These are phyloP conservation scores for Pilophorus perplexus DNA, from an alignment of 2,888 invertebrate species.

Conservation along the genomic window DNA sequence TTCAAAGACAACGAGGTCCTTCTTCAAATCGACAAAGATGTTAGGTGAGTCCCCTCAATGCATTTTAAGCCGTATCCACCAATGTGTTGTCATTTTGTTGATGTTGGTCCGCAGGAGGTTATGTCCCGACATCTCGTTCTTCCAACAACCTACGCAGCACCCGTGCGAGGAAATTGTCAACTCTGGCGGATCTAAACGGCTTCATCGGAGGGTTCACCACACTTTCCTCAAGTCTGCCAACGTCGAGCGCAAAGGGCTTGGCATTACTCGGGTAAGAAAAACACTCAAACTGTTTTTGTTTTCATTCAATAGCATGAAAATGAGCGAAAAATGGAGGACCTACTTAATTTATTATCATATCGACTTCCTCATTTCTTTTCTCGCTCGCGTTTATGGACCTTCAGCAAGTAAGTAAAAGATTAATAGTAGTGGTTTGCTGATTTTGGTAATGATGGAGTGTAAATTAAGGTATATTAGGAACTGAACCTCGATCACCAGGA, in stretches of 20 bases:
- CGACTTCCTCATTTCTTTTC: not conserved
- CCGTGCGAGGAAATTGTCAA: conserved; percentile 79
- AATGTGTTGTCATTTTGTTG: not conserved
- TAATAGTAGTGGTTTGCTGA: too few species aligned
- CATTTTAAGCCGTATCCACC: not conserved
- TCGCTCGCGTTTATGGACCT: conserved; percentile 20
- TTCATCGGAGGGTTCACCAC: conserved; percentile 85
- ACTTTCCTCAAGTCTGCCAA: conserved; percentile 82
- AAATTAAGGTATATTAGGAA: too few species aligned
- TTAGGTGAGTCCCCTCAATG: conserved; percentile 65
- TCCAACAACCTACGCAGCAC: conserved; percentile 89
- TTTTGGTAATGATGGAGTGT: too few species aligned
- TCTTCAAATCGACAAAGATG: conserved; percentile 96
- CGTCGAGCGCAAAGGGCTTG: conserved; percentile 82
- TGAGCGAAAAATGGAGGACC: not conserved
- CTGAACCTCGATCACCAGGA: too few species aligned
- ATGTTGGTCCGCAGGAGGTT: conserved; percentile 62
- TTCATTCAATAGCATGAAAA: not conserved
- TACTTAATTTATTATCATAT: not conserved
- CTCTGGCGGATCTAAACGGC: conserved; percentile 74
- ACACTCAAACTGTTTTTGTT: not conserved
- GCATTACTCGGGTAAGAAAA: conserved; percentile 77
- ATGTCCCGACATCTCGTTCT: conserved; percentile 96
- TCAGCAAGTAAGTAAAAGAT: conserved; percentile 38
- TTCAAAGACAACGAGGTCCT: conserved; percentile 98